A percentile compares a stretch with the other conserved stretches of the same genome.
phyloP scores from a whole-genome alignment of 2,113 vertebrate genomes.

The Ceyx cyanopectus region DNA sequence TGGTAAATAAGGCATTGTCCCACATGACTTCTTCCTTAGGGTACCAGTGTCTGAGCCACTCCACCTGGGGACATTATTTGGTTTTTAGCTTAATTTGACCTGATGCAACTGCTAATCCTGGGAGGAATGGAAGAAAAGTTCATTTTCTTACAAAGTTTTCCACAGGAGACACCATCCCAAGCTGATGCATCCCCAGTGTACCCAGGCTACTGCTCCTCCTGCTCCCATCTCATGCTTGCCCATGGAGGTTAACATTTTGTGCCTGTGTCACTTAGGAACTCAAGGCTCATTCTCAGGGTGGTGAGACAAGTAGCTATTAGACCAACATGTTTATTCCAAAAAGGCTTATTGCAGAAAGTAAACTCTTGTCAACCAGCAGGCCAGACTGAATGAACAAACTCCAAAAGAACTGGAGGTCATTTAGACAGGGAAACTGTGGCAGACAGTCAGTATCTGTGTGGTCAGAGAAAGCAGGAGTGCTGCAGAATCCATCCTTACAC shows the following conservation, averaged over 20 bases:
- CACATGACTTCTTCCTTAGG: constrained; percentile 41
- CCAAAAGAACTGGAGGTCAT: not conserved
- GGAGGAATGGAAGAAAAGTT: not conserved
- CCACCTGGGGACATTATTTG: not conserved
- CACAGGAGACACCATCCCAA: not conserved
- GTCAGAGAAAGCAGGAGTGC: not conserved
- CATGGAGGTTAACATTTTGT: not conserved
- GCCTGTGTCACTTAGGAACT: not conserved
- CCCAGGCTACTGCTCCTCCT: not conserved
- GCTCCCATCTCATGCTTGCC: not conserved
- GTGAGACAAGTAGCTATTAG: not conserved
- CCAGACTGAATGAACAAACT: not conserved
- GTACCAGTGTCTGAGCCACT: not conserved
- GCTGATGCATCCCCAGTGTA: not conserved
- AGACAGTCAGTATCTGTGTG: not conserved
- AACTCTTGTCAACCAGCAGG: not conserved
- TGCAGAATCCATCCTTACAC: not conserved
- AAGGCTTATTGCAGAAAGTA: not conserved
- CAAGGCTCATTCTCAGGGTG: not conserved
- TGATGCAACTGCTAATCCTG: not conserved
- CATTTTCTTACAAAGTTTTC: not conserved
- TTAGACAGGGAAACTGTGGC: not conserved
- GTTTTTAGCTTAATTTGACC: constrained; percentile 9
- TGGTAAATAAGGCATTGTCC: not conserved
- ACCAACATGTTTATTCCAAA: not conserved